Conservation (phyloP, 1,140 invertebrate genomes). For the Cotesia chilonis region DNA sequence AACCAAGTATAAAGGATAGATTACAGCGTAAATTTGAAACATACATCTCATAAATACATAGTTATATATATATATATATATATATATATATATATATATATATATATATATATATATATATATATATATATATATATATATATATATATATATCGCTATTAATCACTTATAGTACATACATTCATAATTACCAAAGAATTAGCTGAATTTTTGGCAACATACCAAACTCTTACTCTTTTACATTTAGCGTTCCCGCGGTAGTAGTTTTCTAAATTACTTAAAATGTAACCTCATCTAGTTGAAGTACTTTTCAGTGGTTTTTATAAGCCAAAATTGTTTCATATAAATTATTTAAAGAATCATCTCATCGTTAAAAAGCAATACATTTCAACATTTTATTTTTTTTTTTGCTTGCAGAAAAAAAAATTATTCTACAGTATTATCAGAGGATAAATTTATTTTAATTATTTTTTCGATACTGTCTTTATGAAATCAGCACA, state of each 20-base stretch:
- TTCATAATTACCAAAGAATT: conserved; percentile 34
- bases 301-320: conserved; percentile 26
- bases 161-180: conserved; percentile 25
- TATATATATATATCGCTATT: background rate
- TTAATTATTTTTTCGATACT: background rate
- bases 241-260: conserved; percentile 19
- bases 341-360: conserved; percentile 33
- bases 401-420: too few relatives aligned
- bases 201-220: conserved; percentile 45
- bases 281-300: conserved; percentile 32
- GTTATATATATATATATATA: background rate
- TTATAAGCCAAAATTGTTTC: conserved; percentile 19
- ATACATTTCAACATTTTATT: too few relatives aligned
- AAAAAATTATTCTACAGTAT: too few relatives aligned
- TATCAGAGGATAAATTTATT: background rate
- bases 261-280: conserved; percentile 43
- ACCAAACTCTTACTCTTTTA: conserved; percentile 41
- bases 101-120: too few relatives aligned
- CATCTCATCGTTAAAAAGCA: too few relatives aligned
- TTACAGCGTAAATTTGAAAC: background rate
- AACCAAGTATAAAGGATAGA: conserved; percentile 8
- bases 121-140: too few relatives aligned
- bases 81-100: too few relatives aligned
- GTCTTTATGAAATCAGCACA: conserved; percentile 30
- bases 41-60: conserved; percentile 8